Evolutionary conservation across 2,888 invertebrate species (phyloP), one percentile per base, ranked within the genome.

Genomic region (Sesia bembeciformis): DNA sequence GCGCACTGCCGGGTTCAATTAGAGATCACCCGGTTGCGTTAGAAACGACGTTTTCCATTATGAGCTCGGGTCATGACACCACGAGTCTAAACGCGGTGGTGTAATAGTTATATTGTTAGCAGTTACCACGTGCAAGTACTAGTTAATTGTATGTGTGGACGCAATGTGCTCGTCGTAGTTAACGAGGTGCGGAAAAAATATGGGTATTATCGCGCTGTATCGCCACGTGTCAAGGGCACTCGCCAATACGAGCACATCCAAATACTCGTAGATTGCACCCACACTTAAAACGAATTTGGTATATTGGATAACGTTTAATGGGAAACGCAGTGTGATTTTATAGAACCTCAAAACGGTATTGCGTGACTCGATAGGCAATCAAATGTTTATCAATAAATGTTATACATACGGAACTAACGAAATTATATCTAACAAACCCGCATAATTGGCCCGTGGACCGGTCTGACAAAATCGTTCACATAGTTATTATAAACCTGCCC

Each of bases 1-100:
- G 71, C 72, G 66, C 66, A 64, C 71, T 78, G 76, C 73, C 78
- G 73, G 74, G 76, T 81, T 78, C 76, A 78, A 81, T 81, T 77
- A 79, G 71, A 72, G 73, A 77, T 76, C 75, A 76, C 68, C 71
- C 72, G 68, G 74, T 78, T 77, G 76, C 73, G 73, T 76, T 78
- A 70, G 68, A 71, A 72, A 72, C 72, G 65, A 65, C 72, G 69
- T 70, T 70, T 73, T 67, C 67, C 64, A 76, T 78, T 76, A 76
- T 66, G 64, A 62, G 58, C 67, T 60, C 66, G 67, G 81, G 81
- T 81, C 83, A 76, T 74, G 81, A 78, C 81, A 77, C 74, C 74
- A 66, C 74, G 72, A 74, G 73, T 76, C 68, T 69, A 64, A 74
- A 72, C 68, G 63, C 65, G 66, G 72, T 81, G 81, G 77, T 74